Conservation (phyloP, 2,888 invertebrate species). For the Meiosimyza decipiens region DNA sequence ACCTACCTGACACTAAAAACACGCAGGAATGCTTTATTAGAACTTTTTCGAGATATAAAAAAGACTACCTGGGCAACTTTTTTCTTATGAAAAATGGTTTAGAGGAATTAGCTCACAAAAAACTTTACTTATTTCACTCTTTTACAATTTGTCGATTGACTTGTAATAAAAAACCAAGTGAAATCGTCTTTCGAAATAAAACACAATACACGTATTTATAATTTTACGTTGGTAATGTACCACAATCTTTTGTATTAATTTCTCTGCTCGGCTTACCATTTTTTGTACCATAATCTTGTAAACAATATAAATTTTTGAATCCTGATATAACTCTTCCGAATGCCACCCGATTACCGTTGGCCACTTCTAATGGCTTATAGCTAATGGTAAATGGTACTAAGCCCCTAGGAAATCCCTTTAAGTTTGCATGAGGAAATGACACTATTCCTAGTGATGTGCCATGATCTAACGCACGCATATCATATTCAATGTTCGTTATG, state of each 20-base stretch:
- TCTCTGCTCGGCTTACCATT: constrained; percentile 54
- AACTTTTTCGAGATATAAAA: no score
- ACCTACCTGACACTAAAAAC: no score
- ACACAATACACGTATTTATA: no score
- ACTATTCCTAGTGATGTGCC: constrained; percentile 40
- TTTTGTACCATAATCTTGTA: constrained; percentile 53
- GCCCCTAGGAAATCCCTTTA: constrained; percentile 38
- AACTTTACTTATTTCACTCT: no score
- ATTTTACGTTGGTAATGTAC: constrained; percentile 15
- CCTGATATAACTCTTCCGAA: constrained; percentile 57
- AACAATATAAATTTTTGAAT: constrained; percentile 47
- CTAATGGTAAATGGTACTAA: constrained; percentile 53
- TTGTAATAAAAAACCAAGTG: no score
- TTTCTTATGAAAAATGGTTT: no score
- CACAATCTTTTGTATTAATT: constrained; percentile 51
- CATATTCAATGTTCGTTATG: constrained; percentile 45
- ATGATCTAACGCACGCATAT: constrained; percentile 48
- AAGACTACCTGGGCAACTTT: no score
- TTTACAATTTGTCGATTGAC: no score
- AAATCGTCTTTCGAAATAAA: no score
- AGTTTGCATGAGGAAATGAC: constrained; percentile 44
- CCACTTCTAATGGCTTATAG: constrained; percentile 51
- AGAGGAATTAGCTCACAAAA: no score
- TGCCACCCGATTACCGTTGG: constrained; percentile 56
- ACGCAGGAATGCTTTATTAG: no score